Conservation (phyloP, 1,140 invertebrate species). For the Homalodisca vitripennis region DNA sequence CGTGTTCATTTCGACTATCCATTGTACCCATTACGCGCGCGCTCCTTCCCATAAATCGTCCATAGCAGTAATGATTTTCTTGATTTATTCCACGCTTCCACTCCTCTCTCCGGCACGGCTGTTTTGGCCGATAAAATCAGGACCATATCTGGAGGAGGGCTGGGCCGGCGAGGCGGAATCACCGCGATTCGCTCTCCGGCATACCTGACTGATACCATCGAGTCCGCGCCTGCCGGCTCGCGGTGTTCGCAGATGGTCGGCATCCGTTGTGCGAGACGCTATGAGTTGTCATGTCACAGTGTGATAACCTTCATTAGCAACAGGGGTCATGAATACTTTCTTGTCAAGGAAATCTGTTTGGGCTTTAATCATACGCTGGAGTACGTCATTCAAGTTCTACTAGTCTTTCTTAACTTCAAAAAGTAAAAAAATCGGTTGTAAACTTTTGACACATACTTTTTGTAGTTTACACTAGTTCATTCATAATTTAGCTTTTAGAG, state of each 20-base stretch:
- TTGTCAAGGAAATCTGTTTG: too few relatives aligned
- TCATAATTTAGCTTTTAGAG: too few relatives aligned
- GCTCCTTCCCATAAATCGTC: not conserved
- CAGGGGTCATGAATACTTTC: too few relatives aligned
- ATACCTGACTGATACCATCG: not conserved
- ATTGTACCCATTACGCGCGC: not conserved
- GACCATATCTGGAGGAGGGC: not conserved
- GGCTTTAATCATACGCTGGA: too few relatives aligned
- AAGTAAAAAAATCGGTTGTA: too few relatives aligned
- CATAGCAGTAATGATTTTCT: constrained; percentile 5
- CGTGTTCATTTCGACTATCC: constrained; percentile 15
- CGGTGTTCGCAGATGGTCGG: not conserved
- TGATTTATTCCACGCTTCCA: constrained; percentile 8
- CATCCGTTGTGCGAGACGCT: too few relatives aligned
- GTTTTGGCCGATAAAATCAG: constrained; percentile 1
- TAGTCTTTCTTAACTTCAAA: too few relatives aligned
- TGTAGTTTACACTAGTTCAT: too few relatives aligned
- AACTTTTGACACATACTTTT: too few relatives aligned
- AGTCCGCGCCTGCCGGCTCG: not conserved
- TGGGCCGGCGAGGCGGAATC: not conserved
- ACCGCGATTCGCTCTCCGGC: not conserved
- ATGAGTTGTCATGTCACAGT: too few relatives aligned
- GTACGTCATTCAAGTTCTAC: too few relatives aligned
- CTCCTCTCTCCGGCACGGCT: not conserved
- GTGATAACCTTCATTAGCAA: too few relatives aligned